These are phyloP conservation scores for Epizoanthus illoricatus DNA, from an alignment of 92 coral and sea anemone species.

Conservation along the genomic window DNA sequence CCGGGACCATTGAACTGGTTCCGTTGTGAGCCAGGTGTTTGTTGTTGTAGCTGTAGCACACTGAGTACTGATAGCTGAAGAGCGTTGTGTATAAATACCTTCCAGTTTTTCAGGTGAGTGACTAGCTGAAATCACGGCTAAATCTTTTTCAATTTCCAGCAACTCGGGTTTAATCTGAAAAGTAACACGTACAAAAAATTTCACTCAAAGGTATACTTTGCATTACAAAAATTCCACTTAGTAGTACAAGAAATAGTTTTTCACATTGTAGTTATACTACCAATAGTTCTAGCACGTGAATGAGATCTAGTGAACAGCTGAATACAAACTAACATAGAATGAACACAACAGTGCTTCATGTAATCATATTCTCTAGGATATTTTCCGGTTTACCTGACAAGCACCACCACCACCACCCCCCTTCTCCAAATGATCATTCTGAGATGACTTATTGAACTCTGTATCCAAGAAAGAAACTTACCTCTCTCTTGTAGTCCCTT, in stretches of 20 bases:
- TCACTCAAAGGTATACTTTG: too few relatives aligned
- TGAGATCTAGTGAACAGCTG: too few relatives aligned
- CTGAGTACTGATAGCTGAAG: conserved; percentile 52
- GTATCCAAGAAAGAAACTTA: neutral
- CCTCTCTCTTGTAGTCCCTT: conserved; percentile 76
- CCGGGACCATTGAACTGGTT: conserved; percentile 97
- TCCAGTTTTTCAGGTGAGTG: conserved; percentile 51
- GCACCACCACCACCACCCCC: too few relatives aligned
- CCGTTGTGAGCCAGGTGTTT: conserved; percentile 78
- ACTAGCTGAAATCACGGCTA: conserved; percentile 68
- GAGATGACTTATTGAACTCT: neutral
- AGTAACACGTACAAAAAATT: too few relatives aligned
- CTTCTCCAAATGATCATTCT: neutral
- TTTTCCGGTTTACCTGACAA: too few relatives aligned
- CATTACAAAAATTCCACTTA: too few relatives aligned
- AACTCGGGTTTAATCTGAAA: conserved; percentile 41
- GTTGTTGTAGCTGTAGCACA: conserved; percentile 65
- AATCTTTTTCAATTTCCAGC: conserved; percentile 45
- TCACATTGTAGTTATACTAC: too few relatives aligned
- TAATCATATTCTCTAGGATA: too few relatives aligned
- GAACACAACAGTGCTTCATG: too few relatives aligned
- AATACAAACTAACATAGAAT: too few relatives aligned
- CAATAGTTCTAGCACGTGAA: too few relatives aligned
- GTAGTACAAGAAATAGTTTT: too few relatives aligned
- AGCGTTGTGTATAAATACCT: conserved; percentile 37